Evolutionary conservation across 1,140 invertebrate species (phyloP).

Genomic region (Apis cerana): DNA sequence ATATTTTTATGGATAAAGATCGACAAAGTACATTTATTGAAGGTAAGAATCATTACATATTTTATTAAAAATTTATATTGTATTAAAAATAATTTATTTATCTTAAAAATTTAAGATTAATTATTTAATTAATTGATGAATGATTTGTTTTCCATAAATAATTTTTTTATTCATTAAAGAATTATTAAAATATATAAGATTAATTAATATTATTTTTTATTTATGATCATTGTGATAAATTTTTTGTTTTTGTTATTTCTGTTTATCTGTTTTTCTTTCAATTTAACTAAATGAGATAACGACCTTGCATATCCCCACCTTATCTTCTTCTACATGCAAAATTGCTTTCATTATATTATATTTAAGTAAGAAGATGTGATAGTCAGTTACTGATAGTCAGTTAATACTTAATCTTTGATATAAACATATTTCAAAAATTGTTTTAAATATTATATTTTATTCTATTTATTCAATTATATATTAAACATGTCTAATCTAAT

Average conservation of each 20-base stretch:
- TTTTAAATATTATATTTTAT: not conserved
- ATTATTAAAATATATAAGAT: constrained; percentile 1
- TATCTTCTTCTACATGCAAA: constrained; percentile 21
- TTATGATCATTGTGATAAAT: not conserved
- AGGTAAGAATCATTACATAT: constrained; percentile 58
- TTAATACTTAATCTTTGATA: constrained; percentile 32
- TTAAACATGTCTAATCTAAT: constrained; percentile 57
- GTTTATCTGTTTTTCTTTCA: not conserved
- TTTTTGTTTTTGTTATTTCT: constrained; percentile 32
- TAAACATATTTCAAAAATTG: constrained; percentile 3
- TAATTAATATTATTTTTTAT: not conserved
- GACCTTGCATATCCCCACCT: constrained; percentile 59
- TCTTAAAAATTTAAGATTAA: not conserved
- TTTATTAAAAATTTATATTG: not conserved
- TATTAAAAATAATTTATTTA: not conserved
- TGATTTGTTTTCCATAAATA: not conserved
- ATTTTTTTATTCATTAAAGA: not conserved
- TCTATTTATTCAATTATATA: not conserved
- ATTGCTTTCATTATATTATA: constrained; percentile 9
- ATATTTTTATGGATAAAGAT: constrained; percentile 40
- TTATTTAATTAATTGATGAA: not conserved
- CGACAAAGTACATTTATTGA: constrained; percentile 60
- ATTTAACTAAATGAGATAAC: constrained; percentile 39
- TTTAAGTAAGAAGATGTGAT: constrained; percentile 4
- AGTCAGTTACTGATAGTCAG: constrained; percentile 23